Percentiles rank a stretch among this genome's conserved stretches.
These are phyloP conservation scores for Rhabditoides inermis DNA, from an alignment of 2,888 invertebrate species.

Conservation along the genomic window DNA sequence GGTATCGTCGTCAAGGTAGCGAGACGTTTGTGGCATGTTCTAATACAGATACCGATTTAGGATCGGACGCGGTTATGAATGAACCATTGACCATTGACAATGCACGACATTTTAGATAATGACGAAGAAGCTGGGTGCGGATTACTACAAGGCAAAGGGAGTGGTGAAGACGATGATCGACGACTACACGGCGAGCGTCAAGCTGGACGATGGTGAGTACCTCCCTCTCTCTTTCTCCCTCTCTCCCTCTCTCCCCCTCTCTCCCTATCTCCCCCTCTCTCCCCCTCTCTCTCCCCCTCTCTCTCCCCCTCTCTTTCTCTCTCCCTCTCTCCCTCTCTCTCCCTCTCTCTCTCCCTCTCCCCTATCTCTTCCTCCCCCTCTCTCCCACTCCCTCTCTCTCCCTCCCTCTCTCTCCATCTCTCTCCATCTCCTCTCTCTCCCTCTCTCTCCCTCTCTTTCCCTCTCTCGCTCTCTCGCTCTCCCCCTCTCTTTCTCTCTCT, in stretches of 20 bases:
- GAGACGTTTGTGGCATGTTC: neutral
- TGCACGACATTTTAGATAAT: constrained; percentile 64
- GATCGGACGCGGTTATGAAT: neutral
- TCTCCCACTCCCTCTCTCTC: neutral
- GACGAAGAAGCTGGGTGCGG: constrained; percentile 76
- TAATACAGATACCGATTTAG: neutral
- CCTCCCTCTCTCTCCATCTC: no score
- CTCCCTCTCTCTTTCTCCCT: neutral
- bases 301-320: no score
- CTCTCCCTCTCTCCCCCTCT: no score
- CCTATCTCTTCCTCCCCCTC: neutral
- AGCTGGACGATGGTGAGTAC: constrained; percentile 30
- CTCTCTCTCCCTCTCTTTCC: neutral
- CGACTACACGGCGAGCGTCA: constrained; percentile 42
- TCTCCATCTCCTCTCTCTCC: no score
- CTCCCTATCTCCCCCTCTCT: no score
- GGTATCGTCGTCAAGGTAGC: constrained; percentile 46
- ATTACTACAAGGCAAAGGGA: constrained; percentile 82
- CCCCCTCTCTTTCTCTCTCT: neutral
- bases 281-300: no score
- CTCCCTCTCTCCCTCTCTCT: no score
- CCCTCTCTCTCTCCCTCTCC: neutral
- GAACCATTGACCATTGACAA: neutral
- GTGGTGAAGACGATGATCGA: constrained; percentile 60
- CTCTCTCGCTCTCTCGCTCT: no score